Conservation (phyloP, 2,797 vertebrate genomes). For the Centroberyx gerrardi region DNA sequence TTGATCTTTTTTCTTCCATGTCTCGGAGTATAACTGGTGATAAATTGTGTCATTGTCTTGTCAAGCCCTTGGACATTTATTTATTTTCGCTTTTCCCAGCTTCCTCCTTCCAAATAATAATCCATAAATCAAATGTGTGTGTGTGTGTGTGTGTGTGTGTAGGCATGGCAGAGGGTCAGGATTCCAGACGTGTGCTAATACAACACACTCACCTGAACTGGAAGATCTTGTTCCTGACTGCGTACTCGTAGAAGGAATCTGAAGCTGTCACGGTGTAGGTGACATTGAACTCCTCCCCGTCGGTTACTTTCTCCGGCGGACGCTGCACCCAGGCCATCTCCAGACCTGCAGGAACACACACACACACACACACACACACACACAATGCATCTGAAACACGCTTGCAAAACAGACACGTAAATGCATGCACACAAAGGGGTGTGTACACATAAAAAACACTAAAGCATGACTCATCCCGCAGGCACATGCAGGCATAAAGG, state of each 20-base stretch:
- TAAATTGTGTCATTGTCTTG: no score
- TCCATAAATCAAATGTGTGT: background rate
- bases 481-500: background rate
- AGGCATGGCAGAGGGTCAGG: conserved; percentile 17
- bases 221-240: conserved; percentile 82
- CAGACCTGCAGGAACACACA: conserved; percentile 73
- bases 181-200: conserved; percentile 17
- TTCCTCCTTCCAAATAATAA: background rate
- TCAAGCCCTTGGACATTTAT: no score
- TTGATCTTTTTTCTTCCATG: no score
- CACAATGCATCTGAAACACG: background rate
- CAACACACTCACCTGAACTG: conserved; percentile 78
- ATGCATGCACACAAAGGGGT: background rate
- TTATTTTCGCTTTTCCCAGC: no score
- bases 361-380: background rate
- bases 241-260: conserved; percentile 84
- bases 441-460: background rate
- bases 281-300: conserved; percentile 86
- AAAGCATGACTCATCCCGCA: background rate
- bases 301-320: conserved; percentile 82
- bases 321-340: conserved; percentile 87
- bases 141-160: background rate
- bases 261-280: conserved; percentile 79
- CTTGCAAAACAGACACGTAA: background rate
- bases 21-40: no score